These are phyloP conservation scores for Tetranychus cinnabarinus DNA, from an alignment of 1,140 invertebrate genomes.

Conservation along the genomic window DNA sequence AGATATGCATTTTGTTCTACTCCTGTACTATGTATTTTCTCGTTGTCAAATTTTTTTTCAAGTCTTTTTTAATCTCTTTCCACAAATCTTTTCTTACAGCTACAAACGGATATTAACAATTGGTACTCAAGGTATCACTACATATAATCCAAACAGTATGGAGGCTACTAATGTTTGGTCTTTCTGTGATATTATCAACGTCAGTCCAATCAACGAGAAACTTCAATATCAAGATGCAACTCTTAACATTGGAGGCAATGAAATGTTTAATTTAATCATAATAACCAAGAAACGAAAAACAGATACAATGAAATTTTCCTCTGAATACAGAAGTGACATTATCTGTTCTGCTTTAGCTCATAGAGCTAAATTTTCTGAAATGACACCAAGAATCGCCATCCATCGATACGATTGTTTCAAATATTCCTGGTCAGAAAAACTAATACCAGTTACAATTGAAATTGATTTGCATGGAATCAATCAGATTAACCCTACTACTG, in stretches of 20 bases:
- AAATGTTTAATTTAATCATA: conserved; percentile 10
- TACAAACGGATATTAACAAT: conserved; percentile 95
- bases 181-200: conserved; percentile 52
- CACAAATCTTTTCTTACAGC: conserved; percentile 23
- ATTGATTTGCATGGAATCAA: conserved; percentile 66
- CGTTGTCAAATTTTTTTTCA: not conserved
- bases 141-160: conserved; percentile 69
- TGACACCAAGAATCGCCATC: conserved; percentile 9
- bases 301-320: conserved; percentile 91
- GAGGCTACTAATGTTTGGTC: conserved; percentile 91
- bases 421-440: conserved; percentile 79
- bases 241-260: conserved; percentile 5
- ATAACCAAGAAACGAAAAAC: conserved; percentile 38
- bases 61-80: not conserved
- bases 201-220: conserved; percentile 28
- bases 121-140: conserved; percentile 79
- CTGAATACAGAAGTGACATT: conserved; percentile 72
- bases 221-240: conserved; percentile 19
- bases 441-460: conserved; percentile 62
- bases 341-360: conserved; percentile 2
- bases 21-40: not conserved
- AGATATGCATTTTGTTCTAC: no score
- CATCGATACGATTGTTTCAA: conserved; percentile 64
- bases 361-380: conserved; percentile 5
- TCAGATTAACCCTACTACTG: conserved; percentile 48